Conservation (phyloP, 2,888 invertebrate genomes). For the Kryphioiulus occultus region DNA sequence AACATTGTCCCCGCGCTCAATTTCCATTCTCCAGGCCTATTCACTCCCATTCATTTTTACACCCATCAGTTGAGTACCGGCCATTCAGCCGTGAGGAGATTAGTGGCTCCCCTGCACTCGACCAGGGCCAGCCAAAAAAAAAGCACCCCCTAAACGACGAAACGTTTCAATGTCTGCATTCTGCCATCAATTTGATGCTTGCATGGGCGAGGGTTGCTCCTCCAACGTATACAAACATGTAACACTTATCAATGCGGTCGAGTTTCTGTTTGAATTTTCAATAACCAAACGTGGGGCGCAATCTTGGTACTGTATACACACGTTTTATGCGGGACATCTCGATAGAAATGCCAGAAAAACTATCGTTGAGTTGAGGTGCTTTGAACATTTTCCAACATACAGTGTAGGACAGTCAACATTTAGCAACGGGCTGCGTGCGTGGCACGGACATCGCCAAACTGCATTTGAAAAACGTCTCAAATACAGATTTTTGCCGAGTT, state of each 20-base stretch:
- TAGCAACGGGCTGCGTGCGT: no score
- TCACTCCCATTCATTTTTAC: constrained; percentile 46
- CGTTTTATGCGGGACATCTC: no score
- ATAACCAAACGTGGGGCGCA: not conserved
- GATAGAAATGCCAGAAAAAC: no score
- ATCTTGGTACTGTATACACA: not conserved
- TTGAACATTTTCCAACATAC: no score
- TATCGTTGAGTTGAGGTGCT: no score
- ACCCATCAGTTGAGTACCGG: constrained; percentile 46
- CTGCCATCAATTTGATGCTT: not conserved
- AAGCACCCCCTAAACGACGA: not conserved
- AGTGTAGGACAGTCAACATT: no score
- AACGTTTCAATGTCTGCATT: constrained; percentile 29
- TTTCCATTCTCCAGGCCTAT: constrained; percentile 37
- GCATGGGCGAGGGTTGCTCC: not conserved
- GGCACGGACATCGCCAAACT: no score
- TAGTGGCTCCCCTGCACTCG: constrained; percentile 48
- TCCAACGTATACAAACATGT: constrained; percentile 41
- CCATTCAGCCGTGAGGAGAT: constrained; percentile 51
- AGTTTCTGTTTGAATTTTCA: constrained; percentile 31
- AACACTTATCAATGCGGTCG: constrained; percentile 45
- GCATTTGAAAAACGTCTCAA: no score
- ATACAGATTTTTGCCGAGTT: no score
- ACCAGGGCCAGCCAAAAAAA: constrained; percentile 33
- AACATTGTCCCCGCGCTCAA: constrained; percentile 29